Evolutionary conservation across 2,113 vertebrate species (phyloP).

Genomic region (Marmota monax): DNA sequence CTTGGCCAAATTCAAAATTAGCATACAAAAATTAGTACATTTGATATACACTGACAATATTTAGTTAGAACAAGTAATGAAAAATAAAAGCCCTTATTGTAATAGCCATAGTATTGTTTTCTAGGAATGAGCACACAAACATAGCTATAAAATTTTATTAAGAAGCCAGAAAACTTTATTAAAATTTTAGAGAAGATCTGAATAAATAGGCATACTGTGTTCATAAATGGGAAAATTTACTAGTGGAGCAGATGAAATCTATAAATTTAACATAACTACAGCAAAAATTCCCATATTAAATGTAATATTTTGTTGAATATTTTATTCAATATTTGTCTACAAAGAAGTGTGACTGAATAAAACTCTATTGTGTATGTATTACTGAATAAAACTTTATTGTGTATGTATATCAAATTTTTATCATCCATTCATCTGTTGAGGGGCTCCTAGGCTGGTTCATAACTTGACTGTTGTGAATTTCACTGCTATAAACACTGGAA

Average conservation of each 20-base stretch:
- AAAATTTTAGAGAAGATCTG: constrained; percentile 11
- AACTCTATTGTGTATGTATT: too few species aligned
- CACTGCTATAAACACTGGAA: too few species aligned
- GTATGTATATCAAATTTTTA: too few species aligned
- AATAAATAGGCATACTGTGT: neutral
- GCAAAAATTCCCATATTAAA: neutral
- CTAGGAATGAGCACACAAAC: neutral
- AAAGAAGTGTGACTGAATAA: neutral
- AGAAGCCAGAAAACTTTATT: neutral
- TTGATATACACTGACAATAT: neutral
- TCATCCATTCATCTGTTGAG: too few species aligned
- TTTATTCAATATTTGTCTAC: neutral
- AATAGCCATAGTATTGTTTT: neutral
- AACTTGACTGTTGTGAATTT: too few species aligned
- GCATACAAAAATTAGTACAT: neutral
- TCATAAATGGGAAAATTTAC: neutral
- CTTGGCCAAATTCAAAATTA: constrained; percentile 9
- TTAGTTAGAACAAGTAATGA: neutral
- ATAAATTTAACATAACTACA: neutral
- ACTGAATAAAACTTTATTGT: too few species aligned
- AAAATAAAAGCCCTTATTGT: neutral
- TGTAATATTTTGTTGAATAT: neutral
- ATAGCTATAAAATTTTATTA: neutral
- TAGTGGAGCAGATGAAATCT: neutral
- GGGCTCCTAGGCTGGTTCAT: too few species aligned